Conservation (phyloP, 2,888 invertebrate species). For the Gastracanthus pulcherrimus region DNA sequence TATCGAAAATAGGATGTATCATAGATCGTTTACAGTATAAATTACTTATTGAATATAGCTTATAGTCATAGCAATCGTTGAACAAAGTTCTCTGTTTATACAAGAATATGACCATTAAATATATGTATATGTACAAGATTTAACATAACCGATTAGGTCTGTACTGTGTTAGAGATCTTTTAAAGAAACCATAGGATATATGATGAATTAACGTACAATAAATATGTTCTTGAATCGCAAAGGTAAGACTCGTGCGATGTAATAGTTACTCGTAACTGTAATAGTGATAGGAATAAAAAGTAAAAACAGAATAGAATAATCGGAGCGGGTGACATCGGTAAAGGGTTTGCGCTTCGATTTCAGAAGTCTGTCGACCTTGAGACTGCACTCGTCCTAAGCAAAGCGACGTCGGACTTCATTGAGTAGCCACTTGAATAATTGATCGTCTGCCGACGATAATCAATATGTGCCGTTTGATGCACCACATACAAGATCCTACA, state of each 20-base stretch:
- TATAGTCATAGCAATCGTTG: neutral
- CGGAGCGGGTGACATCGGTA: conserved; percentile 2
- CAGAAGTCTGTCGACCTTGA: conserved; percentile 39
- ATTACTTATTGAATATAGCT: neutral
- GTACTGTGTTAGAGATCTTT: neutral
- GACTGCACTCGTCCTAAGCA: conserved; percentile 39
- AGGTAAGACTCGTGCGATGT: no score
- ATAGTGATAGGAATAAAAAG: neutral
- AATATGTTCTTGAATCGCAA: no score
- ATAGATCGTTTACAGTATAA: neutral
- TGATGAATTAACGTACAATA: no score
- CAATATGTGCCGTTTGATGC: conserved; percentile 64
- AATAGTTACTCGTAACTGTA: no score
- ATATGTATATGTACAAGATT: neutral
- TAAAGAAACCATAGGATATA: no score
- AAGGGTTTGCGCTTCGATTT: conserved; percentile 18
- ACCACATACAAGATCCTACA: conserved; percentile 26
- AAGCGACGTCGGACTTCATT: conserved; percentile 60
- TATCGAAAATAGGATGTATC: conserved; percentile 16
- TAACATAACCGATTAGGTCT: neutral
- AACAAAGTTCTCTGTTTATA: neutral
- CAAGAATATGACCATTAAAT: neutral
- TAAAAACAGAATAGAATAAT: neutral
- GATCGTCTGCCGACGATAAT: conserved; percentile 68
- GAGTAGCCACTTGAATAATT: conserved; percentile 70